These are phyloP conservation scores for Macrotus californicus DNA, from an alignment of 2,113 vertebrate species.

Conservation along the genomic window DNA sequence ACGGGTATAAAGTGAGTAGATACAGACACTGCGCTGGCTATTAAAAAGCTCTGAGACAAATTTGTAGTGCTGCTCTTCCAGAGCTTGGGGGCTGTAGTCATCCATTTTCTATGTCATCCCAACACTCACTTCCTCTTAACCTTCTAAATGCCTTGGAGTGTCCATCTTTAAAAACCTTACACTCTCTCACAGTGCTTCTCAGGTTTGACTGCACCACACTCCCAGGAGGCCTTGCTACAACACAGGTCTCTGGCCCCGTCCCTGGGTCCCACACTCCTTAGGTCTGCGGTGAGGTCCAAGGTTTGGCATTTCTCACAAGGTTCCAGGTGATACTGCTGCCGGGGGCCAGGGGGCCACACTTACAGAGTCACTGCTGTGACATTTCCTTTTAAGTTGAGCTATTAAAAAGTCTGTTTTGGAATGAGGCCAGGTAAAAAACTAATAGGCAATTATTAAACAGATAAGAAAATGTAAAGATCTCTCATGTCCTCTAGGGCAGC, in stretches of 20 bases:
- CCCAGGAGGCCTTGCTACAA: neutral
- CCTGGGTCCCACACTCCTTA: neutral
- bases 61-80: neutral
- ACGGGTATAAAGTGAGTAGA: neutral
- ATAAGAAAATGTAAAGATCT: constrained; percentile 37
- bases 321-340: neutral
- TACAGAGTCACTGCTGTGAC: neutral
- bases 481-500: neutral
- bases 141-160: neutral
- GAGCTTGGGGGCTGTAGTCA: neutral
- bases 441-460: constrained; percentile 27
- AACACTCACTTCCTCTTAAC: neutral
- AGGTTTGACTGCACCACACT: neutral
- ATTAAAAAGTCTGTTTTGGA: neutral
- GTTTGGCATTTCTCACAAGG: neutral
- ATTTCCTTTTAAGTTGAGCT: neutral
- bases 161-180: neutral
- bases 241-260: neutral
- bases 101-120: neutral
- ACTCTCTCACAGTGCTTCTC: neutral
- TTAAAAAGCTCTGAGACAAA: neutral
- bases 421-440: constrained; percentile 33
- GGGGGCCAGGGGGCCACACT: neutral
- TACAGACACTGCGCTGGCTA: neutral
- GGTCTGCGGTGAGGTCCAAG: neutral